Base-by-base conservation (phyloP, 2,888 invertebrate genomes). In the Synanthedon myopaeformis region DNA sequence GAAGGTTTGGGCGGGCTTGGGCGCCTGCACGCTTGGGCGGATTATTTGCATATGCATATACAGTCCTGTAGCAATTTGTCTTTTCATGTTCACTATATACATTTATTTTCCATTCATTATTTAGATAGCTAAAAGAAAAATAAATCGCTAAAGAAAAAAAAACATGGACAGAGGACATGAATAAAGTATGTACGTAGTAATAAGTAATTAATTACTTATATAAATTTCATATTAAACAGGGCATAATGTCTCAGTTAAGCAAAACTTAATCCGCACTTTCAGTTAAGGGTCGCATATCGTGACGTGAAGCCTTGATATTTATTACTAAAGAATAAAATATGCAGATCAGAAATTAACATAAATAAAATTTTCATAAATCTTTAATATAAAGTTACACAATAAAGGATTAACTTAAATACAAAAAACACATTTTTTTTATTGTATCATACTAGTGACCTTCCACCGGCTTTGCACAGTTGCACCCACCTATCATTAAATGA, bases 1-100 rank as follows among this genome's bases (percentile, higher is more conserved):
- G 64, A 62, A 66, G 65, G 64, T 67, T 69, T 64, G 70, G 70
- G 69, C 69, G 72, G 67, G 65, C 65, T 23, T 52, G 65, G 65
- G 61, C 62, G 61, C 66, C 63, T 63, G 62, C 64, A 63, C 60
- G 64, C 65, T 67, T 69, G 64, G 64, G 53, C 60, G 59, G 63
- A 55, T 23, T 17, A 48, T 50, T 45, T 19, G 49, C 49, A 49
- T 49, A 49, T 49, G 49, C 49, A 45, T 45, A 45, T 45, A 14
- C 45, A 5, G 45, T 45, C 45, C 5, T n/a, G 45, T 45, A 45
- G 45, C 14, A 45, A 45, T 45, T 45, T 45, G 45, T 45, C 45
- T 12, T 14, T 45, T 45, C 45, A n/a, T 12, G 45, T 45, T 45
- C 14, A 45, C n/a, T 13, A 8, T 45, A 13, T 45, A 14, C 45